A percentile compares a stretch with the other conserved stretches of the same genome.
These are phyloP conservation scores for Macrobrachium rosenbergii DNA, from an alignment of 1,140 invertebrate species.

Conservation along the genomic window DNA sequence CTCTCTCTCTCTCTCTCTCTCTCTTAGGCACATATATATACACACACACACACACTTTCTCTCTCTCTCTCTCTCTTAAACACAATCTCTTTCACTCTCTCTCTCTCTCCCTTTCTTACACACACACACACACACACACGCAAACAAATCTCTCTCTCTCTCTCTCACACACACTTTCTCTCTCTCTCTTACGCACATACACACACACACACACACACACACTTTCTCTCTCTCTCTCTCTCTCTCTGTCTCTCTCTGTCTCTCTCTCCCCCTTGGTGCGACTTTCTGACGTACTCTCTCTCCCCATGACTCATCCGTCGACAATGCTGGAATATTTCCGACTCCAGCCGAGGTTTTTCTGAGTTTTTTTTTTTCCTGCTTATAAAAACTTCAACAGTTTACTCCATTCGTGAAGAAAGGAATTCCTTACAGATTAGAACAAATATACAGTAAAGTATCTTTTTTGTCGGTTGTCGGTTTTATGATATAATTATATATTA, in stretches of 20 bases:
- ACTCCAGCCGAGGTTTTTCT: too few relatives aligned
- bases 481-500: too few relatives aligned
- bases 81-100: too few relatives aligned
- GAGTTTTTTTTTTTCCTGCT: too few relatives aligned
- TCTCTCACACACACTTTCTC: not conserved
- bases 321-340: not conserved
- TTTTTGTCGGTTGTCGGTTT: too few relatives aligned
- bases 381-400: too few relatives aligned
- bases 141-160: not conserved
- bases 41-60: too few relatives aligned
- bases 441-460: too few relatives aligned
- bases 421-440: too few relatives aligned
- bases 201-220: slow-evolving; percentile 20
- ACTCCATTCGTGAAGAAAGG: too few relatives aligned
- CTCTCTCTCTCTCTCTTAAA: too few relatives aligned
- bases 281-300: not conserved
- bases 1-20: not conserved
- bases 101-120: not conserved
- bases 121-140: slow-evolving; percentile 15
- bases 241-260: slow-evolving; percentile 29
- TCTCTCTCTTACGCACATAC: slow-evolving; percentile 5
- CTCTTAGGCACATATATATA: too few relatives aligned
- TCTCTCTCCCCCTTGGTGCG: not conserved
- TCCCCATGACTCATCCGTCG: not conserved
- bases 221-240: slow-evolving; percentile 18